Base-by-base conservation (phyloP, 35 echinoderm and acorn worm species). In the Strongylocentrotus purpuratus region DNA sequence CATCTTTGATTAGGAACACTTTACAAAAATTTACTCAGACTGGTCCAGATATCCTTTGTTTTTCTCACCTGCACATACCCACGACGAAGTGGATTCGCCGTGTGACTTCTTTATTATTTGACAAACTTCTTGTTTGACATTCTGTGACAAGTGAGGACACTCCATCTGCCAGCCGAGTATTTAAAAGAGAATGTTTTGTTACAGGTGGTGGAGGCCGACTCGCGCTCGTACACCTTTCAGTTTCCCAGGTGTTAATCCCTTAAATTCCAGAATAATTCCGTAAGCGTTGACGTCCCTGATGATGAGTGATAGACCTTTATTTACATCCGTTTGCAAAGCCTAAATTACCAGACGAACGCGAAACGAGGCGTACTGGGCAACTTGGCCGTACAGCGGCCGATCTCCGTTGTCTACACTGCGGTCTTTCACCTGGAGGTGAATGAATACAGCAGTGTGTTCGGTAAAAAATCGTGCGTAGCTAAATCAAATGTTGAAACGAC, bases 21-120 rank as follows among this genome's bases (percentile, higher is more conserved):
- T 41, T 41, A 41, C 35, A 41, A 41, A 41, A 41, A 41, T 41
- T 41, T 3, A 41, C 35, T 41, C 35, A 41, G 35, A 41, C 35
- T 41, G 35, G 35, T 41, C 35, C 35, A 41, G 35, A 41, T 41
- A 41, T 41, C 35, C 35, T 41, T 59, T 59, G 17, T 59, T 91
- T 58, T 85, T 48, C 92, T 94, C 71, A 96, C 96, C 96, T 92
- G 94, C 86, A 86, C 96, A 96, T 92, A 86, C 48, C 96, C 96
- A 96, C 86, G 45, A 94, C 33, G 94, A 85, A 46, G 52, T 35
- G 90, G 70, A 95, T 55, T 95, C 94, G 46, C 90, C 90, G 58
- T 94, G 87, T 45, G 89, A 95, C 60, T 95, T 95, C 60, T 96
- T 96, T 71, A 35, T 96, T 31, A 95, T 58, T 10, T 88, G 86